A percentile compares a stretch with the other conserved stretches of the same genome.
These are phyloP conservation scores for Rapana venosa DNA, from an alignment of 2,888 invertebrate genomes.

Conservation along the genomic window DNA sequence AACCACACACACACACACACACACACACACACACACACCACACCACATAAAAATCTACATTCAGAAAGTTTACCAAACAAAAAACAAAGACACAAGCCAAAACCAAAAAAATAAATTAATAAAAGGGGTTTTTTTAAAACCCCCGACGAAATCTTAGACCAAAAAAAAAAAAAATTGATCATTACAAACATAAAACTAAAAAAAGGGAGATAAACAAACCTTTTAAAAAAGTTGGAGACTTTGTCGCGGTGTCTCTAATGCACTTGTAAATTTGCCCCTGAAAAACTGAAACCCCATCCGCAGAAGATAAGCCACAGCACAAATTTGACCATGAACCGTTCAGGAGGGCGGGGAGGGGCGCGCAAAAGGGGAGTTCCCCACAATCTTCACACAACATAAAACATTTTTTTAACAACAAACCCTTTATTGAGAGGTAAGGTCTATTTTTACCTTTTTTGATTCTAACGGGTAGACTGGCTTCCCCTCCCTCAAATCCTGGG, in stretches of 20 bases:
- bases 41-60: background rate
- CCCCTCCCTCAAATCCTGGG: no score
- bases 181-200: background rate
- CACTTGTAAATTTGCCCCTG: conserved; percentile 91
- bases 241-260: conserved; percentile 79
- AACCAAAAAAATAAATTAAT: no score
- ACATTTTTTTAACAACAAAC: no score
- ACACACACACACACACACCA: background rate
- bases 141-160: no score
- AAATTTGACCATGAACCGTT: conserved; percentile 95
- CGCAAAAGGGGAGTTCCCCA: conserved; percentile 89
- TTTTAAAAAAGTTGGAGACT: background rate
- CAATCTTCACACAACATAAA: no score
- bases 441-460: no score
- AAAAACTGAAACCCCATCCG: conserved; percentile 97
- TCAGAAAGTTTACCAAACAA: no score
- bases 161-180: background rate
- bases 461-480: no score
- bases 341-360: conserved; percentile 97
- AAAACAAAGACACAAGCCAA: no score
- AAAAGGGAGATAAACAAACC: background rate
- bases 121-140: no score
- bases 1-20: conserved; percentile 1
- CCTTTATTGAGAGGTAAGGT: no score
- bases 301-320: conserved; percentile 99